These are phyloP conservation scores for Anableps anableps DNA, from an alignment of 2,797 vertebrate genomes.

Conservation along the genomic window DNA sequence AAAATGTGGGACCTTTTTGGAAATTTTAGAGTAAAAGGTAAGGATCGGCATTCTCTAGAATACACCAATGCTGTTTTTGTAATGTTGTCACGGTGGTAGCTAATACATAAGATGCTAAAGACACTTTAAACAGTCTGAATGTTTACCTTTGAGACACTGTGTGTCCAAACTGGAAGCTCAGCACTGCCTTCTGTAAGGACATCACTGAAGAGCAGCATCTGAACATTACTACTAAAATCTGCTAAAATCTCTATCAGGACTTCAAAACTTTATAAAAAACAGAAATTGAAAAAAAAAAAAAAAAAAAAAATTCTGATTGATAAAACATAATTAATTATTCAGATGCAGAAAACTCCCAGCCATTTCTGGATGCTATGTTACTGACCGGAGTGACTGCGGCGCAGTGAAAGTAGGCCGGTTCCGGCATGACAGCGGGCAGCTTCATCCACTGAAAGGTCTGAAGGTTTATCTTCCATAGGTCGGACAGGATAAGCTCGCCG, in stretches of 20 bases:
- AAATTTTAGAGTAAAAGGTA: neutral
- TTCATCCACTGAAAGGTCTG: slow-evolving; percentile 92
- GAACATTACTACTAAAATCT: neutral
- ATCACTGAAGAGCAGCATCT: neutral
- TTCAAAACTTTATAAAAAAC: too few species aligned
- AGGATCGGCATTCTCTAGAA: neutral
- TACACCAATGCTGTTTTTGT: neutral
- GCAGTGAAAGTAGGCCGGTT: slow-evolving; percentile 97
- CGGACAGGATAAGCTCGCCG: slow-evolving; percentile 92
- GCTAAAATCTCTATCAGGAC: too few species aligned
- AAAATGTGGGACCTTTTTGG: neutral
- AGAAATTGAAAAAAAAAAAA: too few species aligned
- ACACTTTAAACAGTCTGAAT: neutral
- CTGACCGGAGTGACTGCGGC: slow-evolving; percentile 96
- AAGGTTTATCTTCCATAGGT: slow-evolving; percentile 94
- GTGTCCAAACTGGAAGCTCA: neutral
- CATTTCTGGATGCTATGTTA: slow-evolving; percentile 4
- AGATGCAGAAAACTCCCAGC: neutral
- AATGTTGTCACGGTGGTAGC: neutral
- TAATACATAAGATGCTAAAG: neutral
- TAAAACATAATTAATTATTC: neutral
- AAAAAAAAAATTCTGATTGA: neutral
- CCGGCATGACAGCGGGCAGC: slow-evolving; percentile 92
- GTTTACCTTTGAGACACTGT: neutral
- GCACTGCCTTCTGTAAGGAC: neutral